Base-by-base conservation (phyloP, 2,888 invertebrate genomes). In the Hemaris fuciformis region DNA sequence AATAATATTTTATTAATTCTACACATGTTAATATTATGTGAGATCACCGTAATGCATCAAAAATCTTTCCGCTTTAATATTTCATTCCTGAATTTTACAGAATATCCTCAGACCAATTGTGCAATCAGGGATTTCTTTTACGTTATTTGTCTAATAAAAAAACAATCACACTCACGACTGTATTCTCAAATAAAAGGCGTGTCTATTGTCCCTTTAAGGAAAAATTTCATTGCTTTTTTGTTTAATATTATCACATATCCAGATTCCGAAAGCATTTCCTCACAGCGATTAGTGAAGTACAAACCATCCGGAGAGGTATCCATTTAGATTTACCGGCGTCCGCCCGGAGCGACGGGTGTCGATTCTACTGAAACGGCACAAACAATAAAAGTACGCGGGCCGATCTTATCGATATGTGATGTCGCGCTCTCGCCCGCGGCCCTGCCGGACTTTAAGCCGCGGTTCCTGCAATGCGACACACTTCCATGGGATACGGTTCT, bases 391-490 rank as follows among this genome's bases (percentile, higher is more conserved):
- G 74, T 82, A 81, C 72, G 77, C 76, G 75, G 75, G 73, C 68
- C 75, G 80, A 80, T 87, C 87, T 89, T 87, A 86, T 89, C 86
- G 89, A 89, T 85, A 87, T 88, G 81, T 80, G 83, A 78, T 89
- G 89, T 87, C 76, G 79, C 75, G 70, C 71, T 71, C 73, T 74
- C 71, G 80, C 86, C 86, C 76, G 80, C 77, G 86, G 89, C 82
- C 59, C 64, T 66, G 69, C 69, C 66, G 72, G 72, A 71, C 77
- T 77, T 77, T 77, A 79, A 76, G 77, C 80, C 73, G 75, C 71
- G 75, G 77, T 79, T 75, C 76, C 79, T 74, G 75, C 73, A 71
- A 72, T 74, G 73, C 69, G 72, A 72, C 71, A 71, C 66, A 59
- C 64, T 46, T 68, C 66, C 68, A 74, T 76, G 38, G 25, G 68